phyloP scores from a whole-genome alignment of 2,888 invertebrate genomes.

The Leucophenga maculata region DNA sequence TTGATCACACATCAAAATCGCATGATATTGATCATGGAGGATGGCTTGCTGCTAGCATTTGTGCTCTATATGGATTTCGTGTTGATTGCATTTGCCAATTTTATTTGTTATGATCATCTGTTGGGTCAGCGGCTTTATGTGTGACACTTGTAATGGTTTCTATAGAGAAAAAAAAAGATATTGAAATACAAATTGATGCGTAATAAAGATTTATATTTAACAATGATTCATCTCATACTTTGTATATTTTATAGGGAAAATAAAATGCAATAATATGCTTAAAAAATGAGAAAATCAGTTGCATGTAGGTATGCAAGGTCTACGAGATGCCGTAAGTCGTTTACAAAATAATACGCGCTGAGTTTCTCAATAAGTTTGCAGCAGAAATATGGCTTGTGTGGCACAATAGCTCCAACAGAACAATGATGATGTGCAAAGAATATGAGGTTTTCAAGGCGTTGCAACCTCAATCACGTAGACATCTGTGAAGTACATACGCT shows the following conservation, averaged over 20 bases:
- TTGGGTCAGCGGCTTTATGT: neutral
- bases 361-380: conserved; percentile 19
- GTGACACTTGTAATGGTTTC: neutral
- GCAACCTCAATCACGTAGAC: conserved; percentile 22
- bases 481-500: neutral
- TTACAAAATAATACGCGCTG: neutral
- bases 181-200: conserved; percentile 5
- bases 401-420: conserved; percentile 6
- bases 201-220: neutral
- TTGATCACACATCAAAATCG: conserved; percentile 36
- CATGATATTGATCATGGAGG: conserved; percentile 31
- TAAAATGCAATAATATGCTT: neutral
- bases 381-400: conserved; percentile 15
- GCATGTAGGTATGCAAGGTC: conserved; percentile 20
- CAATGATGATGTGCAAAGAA: neutral
- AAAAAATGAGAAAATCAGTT: neutral
- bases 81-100: conserved; percentile 39
- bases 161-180: neutral
- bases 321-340: conserved; percentile 20
- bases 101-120: conserved; percentile 30
- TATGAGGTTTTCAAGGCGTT: neutral
- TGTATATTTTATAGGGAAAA: neutral
- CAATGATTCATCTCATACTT: neutral
- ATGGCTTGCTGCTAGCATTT: conserved; percentile 39
- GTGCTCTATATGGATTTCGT: conserved; percentile 40